Evolutionary conservation across 2,113 vertebrate genomes (phyloP).

Genomic region (Macquaria ambigua): DNA sequence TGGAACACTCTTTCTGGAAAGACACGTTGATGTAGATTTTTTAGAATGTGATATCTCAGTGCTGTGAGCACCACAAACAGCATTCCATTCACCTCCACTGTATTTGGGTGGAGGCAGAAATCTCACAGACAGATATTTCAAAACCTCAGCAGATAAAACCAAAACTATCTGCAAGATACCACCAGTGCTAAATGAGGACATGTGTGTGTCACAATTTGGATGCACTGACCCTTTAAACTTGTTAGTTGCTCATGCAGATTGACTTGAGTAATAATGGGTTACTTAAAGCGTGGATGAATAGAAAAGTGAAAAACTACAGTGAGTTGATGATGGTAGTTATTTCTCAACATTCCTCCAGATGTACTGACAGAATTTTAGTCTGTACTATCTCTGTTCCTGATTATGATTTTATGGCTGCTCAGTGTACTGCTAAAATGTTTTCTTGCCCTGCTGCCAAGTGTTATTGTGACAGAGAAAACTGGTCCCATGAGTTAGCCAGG

Average conservation of each 20-base stretch:
- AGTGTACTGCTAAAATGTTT: conserved; percentile 17
- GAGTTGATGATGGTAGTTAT: conserved; percentile 48
- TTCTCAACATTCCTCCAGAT: conserved; percentile 58
- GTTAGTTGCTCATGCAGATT: conserved; percentile 65
- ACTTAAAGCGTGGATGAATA: conserved; percentile 44
- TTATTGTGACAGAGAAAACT: conserved; percentile 60
- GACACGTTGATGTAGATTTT: not conserved
- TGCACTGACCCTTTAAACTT: conserved; percentile 31
- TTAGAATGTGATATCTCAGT: not conserved
- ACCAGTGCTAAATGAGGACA: not conserved
- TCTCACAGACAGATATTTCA: not conserved
- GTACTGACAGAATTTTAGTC: conserved; percentile 29
- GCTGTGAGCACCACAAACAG: conserved; percentile 11
- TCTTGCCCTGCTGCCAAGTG: conserved; percentile 50
- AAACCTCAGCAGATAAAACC: conserved; percentile 17
- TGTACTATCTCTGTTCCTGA: conserved; percentile 43
- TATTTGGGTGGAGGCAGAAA: not conserved
- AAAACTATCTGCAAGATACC: conserved; percentile 14
- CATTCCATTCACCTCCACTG: conserved; percentile 4
- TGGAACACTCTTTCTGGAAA: not conserved
- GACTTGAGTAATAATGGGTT: conserved; percentile 40
- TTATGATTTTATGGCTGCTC: conserved; percentile 54
- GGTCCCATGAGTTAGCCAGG: conserved; percentile 74
- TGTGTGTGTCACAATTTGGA: conserved; percentile 2
- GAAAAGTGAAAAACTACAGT: conserved; percentile 28